Evolutionary conservation across 2,888 invertebrate species (phyloP).

Genomic region (Busseola fusca): DNA sequence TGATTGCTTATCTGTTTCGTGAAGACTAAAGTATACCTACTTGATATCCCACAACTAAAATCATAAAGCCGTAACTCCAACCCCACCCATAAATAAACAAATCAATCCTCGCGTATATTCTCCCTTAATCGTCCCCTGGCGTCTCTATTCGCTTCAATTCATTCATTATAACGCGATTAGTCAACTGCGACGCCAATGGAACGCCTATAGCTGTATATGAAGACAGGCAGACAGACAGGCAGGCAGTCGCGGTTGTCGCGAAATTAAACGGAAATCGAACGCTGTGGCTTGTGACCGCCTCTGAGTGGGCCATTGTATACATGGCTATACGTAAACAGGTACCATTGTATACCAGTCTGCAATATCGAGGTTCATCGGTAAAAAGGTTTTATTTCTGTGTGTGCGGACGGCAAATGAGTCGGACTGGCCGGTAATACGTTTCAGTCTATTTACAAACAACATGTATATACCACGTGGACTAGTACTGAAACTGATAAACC

Average conservation of each 20-base stretch:
- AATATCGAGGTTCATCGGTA: conserved; percentile 31
- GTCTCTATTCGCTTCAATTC: conserved; percentile 58
- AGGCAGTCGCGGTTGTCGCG: conserved; percentile 69
- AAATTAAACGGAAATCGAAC: conserved; percentile 87
- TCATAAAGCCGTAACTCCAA: neutral
- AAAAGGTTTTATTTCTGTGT: conserved; percentile 37
- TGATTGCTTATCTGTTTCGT: too few relatives aligned
- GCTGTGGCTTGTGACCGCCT: conserved; percentile 77
- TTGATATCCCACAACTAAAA: neutral
- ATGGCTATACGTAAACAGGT: conserved; percentile 36
- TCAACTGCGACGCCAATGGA: conserved; percentile 52
- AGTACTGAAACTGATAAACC: neutral
- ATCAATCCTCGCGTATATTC: conserved; percentile 16
- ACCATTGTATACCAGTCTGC: conserved; percentile 32
- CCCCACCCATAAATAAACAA: conserved; percentile 16
- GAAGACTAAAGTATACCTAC: neutral
- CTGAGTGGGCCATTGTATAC: conserved; percentile 52
- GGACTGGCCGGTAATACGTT: conserved; percentile 18
- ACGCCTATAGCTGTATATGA: conserved; percentile 38
- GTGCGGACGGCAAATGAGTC: conserved; percentile 16
- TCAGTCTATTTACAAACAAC: conserved; percentile 16
- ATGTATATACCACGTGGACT: neutral
- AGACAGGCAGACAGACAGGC: conserved; percentile 52
- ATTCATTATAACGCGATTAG: conserved; percentile 70
- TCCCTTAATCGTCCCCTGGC: conserved; percentile 29